Evolutionary conservation across 2,888 invertebrate species (phyloP).

Genomic region (Macrophya annulata): DNA sequence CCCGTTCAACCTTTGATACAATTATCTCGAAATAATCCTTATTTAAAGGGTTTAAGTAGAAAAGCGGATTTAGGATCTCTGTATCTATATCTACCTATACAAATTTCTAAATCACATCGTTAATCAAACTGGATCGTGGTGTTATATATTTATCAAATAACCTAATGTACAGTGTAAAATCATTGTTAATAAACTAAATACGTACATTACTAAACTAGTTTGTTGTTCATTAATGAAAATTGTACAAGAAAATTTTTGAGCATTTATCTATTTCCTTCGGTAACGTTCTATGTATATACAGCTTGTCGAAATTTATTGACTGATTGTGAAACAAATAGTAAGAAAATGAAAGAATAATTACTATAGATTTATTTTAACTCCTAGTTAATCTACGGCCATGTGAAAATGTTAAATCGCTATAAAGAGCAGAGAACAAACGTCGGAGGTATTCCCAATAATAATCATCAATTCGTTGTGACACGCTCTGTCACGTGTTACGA

Average conservation of each 20-base stretch:
- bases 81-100: neutral
- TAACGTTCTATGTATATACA: neutral
- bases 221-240: neutral
- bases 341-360: neutral
- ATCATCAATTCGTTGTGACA: conserved; percentile 31
- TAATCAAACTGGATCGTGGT: neutral
- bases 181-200: neutral
- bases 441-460: neutral
- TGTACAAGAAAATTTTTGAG: neutral
- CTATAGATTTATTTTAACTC: neutral
- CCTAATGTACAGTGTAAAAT: neutral
- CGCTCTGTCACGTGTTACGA: conserved; percentile 37
- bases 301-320: neutral
- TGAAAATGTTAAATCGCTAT: neutral
- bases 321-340: neutral
- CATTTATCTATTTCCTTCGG: neutral
- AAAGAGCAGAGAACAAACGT: neutral
- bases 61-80: conserved; percentile 64
- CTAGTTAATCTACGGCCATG: neutral
- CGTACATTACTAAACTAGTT: no score
- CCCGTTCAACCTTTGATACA: conserved; percentile 65
- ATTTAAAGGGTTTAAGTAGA: conserved; percentile 65
- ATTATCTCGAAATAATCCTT: conserved; percentile 61
- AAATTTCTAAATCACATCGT: neutral
- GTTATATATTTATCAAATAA: neutral